These are phyloP conservation scores for Asbolus verrucosus DNA, from an alignment of 1,140 invertebrate species.

Conservation along the genomic window DNA sequence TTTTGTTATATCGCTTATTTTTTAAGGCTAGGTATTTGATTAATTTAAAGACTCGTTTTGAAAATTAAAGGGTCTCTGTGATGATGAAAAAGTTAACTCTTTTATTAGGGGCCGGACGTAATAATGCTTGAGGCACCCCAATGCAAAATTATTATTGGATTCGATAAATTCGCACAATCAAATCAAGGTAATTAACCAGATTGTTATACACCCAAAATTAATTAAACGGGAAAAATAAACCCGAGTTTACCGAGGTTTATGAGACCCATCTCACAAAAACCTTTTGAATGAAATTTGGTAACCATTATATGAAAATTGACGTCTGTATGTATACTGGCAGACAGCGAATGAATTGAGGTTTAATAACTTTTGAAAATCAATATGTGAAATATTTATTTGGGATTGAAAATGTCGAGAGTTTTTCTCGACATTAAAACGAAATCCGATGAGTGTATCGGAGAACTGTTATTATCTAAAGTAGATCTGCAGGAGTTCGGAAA, in stretches of 20 bases:
- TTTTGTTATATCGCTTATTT: no score
- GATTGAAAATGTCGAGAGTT: neutral
- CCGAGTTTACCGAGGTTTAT: neutral
- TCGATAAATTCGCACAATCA: constrained; percentile 16
- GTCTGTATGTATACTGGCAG: no score
- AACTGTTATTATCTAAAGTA: neutral
- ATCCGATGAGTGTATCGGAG: neutral
- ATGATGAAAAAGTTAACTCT: constrained; percentile 3
- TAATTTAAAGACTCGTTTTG: neutral
- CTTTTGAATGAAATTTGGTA: no score
- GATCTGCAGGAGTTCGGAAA: neutral
- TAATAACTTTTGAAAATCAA: no score
- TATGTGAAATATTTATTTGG: neutral
- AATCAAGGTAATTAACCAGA: constrained; percentile 4
- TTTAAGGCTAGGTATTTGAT: no score
- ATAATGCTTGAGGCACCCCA: neutral
- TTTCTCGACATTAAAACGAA: neutral
- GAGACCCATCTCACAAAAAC: no score
- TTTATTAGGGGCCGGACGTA: constrained; percentile 10
- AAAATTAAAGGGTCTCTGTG: neutral
- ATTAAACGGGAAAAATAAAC: constrained; percentile 24
- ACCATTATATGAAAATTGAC: no score
- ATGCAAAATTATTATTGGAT: constrained; percentile 3
- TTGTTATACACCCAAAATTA: constrained; percentile 7
- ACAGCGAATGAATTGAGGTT: no score